A percentile compares a stretch with the other conserved stretches of the same genome.
phyloP scores from a whole-genome alignment of 2,113 vertebrate genomes.

The Phodopus roborovskii region DNA sequence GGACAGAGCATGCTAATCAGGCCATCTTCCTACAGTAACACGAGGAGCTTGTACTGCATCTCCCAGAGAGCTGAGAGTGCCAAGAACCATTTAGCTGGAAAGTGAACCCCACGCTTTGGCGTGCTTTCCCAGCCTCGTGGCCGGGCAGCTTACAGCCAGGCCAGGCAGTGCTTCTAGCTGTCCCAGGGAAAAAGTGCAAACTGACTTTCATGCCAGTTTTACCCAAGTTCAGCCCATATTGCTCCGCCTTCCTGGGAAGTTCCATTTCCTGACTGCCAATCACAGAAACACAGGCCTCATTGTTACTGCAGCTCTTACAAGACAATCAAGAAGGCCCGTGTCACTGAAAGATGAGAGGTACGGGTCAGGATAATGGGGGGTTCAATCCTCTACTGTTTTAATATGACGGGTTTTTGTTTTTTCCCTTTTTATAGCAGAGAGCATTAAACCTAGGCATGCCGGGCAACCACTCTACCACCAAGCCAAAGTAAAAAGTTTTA shows the following conservation, averaged over 20 bases:
- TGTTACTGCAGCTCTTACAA: neutral
- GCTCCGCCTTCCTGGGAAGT: neutral
- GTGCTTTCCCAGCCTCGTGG: rapidly evolving
- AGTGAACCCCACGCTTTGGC: neutral
- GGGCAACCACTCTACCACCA: neutral
- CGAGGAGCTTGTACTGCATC: neutral
- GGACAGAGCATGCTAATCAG: conserved; percentile 5
- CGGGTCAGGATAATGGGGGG: neutral
- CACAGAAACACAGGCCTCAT: neutral
- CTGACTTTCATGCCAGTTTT: neutral
- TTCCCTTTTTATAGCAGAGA: neutral
- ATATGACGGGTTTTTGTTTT: neutral
- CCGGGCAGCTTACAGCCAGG: neutral
- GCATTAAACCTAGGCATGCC: neutral
- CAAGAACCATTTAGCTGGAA: neutral
- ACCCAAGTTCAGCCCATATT: neutral
- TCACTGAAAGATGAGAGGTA: neutral
- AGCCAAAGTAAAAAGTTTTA: neutral
- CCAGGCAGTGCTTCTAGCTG: conserved; percentile 3
- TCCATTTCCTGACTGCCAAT: neutral
- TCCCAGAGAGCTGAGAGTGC: neutral
- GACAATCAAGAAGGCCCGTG: neutral
- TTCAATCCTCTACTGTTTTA: neutral
- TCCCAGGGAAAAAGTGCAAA: neutral
- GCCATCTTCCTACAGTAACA: neutral